Base-by-base conservation (phyloP, 2,797 vertebrate genomes). In the Helicolenus hilgendorfi region DNA sequence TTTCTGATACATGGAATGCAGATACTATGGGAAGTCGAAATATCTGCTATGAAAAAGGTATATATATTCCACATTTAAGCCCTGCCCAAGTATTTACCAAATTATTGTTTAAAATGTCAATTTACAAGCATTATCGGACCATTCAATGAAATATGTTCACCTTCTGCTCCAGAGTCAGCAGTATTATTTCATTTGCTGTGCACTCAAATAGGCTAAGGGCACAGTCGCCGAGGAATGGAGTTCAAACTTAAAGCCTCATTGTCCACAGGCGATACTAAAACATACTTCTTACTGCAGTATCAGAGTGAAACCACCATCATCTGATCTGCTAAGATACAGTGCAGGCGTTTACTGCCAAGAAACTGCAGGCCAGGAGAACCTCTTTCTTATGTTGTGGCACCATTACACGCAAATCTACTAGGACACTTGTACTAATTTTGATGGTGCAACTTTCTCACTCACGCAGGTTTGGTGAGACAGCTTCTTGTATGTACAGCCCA, bases 231-330 rank as follows among this genome's bases (percentile, higher is more conserved):
- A 65, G 11, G 1, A 4, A 29, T 10, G 15, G 13, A 33, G 24
- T 38, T 4, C 0, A 45, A 64, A 62, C 24, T 36, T 2, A 3
- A 36, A 58, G 24, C 7, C 3, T 74, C 27, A 33, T 13, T 11
- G 11, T 69, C 20, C n/a, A 59, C 0, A 41, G 18, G 18, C 29
- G 2, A 11, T 24, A 68, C 15, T n/a, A 8, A 0, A 49, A 8
- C 33, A 45, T 2, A 11, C 11, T 11, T 59, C 26, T 3, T 5
- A 60, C 53, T 60, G 0, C 6, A 24, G 4, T 31, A 11, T 24
- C 4, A 20, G 24, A 31, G n/a, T 7, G 9, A 11, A 7, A 26
- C 3, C 0, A 0, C 2, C 5, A 5, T 26, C 2, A 27, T 31
- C 13, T 18, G 11, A 53, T 49, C 20, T 7, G 2, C 6, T 49